phyloP scores from a whole-genome alignment of 1,140 invertebrate species.

The Pomacea maculata region DNA sequence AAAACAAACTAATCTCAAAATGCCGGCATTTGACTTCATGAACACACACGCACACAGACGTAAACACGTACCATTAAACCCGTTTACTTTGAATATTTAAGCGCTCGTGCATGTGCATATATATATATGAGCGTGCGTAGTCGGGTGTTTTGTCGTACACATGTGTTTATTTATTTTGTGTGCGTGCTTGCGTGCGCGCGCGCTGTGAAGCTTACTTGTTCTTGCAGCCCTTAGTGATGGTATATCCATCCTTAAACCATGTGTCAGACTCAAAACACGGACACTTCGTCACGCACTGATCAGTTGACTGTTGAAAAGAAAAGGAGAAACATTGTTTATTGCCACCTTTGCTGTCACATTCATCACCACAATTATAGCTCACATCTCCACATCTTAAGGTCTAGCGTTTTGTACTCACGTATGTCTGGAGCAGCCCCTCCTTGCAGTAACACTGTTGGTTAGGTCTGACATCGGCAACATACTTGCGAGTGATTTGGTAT shows the following conservation, averaged over 20 bases:
- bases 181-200: too few species aligned
- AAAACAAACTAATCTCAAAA: neutral
- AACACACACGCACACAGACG: neutral
- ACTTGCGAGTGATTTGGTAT: conserved; percentile 9
- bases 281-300: conserved; percentile 10
- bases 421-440: conserved; percentile 1
- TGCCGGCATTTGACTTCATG: too few species aligned
- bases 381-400: neutral
- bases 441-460: conserved; percentile 22
- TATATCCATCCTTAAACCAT: conserved; percentile 11
- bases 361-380: neutral
- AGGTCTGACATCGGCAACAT: conserved; percentile 10
- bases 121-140: neutral
- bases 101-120: neutral
- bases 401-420: neutral
- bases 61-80: neutral
- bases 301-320: neutral
- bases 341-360: neutral
- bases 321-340: too few species aligned
- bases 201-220: conserved; percentile 10
- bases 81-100: neutral
- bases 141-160: neutral
- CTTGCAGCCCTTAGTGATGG: conserved; percentile 2
- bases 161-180: neutral
- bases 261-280: conserved; percentile 7